These are phyloP conservation scores for Xiphorhynchus elegans DNA, from an alignment of 2,113 vertebrate species.

Conservation along the genomic window DNA sequence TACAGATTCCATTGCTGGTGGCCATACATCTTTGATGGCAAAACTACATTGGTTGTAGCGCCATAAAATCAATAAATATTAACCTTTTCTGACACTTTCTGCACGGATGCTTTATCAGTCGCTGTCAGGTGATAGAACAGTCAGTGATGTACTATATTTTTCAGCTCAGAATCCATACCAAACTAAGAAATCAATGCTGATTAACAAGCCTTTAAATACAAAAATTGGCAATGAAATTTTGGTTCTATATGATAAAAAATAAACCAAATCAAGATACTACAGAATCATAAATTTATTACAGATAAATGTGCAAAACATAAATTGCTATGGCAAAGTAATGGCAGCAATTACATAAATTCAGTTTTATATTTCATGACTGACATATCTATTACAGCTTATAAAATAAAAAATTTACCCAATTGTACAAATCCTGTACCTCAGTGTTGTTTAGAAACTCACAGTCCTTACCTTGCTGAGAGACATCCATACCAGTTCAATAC, in stretches of 20 bases:
- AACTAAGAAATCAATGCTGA: slow-evolving; percentile 74
- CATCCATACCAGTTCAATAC: background rate
- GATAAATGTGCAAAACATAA: background rate
- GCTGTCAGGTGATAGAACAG: slow-evolving; percentile 75
- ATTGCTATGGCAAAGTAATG: background rate
- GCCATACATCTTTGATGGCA: slow-evolving; percentile 76
- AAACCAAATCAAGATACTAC: background rate
- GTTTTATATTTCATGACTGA: background rate
- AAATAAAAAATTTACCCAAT: background rate
- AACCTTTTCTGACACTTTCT: slow-evolving; percentile 81
- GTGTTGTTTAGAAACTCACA: background rate
- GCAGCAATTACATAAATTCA: background rate
- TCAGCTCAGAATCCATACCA: slow-evolving; percentile 71
- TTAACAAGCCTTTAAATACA: slow-evolving; percentile 71
- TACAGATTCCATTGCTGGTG: slow-evolving; percentile 72
- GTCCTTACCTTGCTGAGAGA: background rate
- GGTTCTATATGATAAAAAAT: slow-evolving; percentile 6
- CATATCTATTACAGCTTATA: background rate
- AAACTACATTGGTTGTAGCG: slow-evolving; percentile 74
- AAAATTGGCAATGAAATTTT: slow-evolving; percentile 61
- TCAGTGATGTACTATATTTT: slow-evolving; percentile 74
- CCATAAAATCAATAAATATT: slow-evolving; percentile 83
- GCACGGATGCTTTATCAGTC: slow-evolving; percentile 73
- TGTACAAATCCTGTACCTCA: background rate
- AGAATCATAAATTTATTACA: background rate